These are phyloP conservation scores for Drosophila recens DNA, from an alignment of 2,888 invertebrate genomes.

Conservation along the genomic window DNA sequence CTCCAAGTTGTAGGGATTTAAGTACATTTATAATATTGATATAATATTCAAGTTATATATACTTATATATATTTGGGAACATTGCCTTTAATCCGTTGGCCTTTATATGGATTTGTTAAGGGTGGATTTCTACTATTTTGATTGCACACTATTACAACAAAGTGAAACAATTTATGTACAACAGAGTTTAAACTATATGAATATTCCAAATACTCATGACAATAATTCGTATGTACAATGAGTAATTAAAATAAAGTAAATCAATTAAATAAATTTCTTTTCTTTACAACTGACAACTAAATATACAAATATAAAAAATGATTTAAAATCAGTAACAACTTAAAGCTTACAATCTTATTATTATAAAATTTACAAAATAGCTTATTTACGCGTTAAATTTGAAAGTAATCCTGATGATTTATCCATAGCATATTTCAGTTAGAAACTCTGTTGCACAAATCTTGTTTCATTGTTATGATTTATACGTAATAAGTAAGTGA, in stretches of 20 bases:
- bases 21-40: conserved; percentile 51
- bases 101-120: conserved; percentile 33
- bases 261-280: not conserved
- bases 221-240: conserved; percentile 41
- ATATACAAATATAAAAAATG: not conserved
- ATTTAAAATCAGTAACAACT: not conserved
- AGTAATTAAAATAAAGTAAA: conserved; percentile 7
- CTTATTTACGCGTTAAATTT: conserved; percentile 47
- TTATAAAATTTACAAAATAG: conserved; percentile 47
- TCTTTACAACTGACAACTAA: conserved; percentile 9
- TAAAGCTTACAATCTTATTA: conserved; percentile 17
- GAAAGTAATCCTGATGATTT: conserved; percentile 11
- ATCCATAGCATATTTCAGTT: conserved; percentile 6
- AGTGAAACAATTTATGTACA: conserved; percentile 24
- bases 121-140: conserved; percentile 21
- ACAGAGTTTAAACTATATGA: conserved; percentile 35
- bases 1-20: conserved; percentile 62
- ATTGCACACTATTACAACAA: conserved; percentile 46
- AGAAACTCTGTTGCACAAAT: conserved; percentile 36
- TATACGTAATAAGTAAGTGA: conserved; percentile 31
- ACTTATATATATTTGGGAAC: conserved; percentile 29
- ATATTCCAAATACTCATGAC: conserved; percentile 5
- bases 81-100: conserved; percentile 56
- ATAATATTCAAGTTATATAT: conserved; percentile 34
- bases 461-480: conserved; percentile 27